Base-by-base conservation (phyloP, 2,888 invertebrate genomes). In the Seira sanloemensis region DNA sequence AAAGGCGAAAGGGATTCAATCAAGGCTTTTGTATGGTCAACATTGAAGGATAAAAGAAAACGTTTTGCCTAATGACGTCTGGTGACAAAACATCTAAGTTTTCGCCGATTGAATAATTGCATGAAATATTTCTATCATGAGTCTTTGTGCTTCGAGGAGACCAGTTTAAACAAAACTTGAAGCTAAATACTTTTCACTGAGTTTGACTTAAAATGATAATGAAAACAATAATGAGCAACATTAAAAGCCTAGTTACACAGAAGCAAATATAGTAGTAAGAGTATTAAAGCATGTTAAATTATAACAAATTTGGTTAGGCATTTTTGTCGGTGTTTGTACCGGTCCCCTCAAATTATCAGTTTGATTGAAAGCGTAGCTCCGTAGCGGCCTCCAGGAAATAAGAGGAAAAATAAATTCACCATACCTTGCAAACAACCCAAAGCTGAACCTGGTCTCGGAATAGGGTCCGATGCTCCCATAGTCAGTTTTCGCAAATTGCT, bases 401-500 rank as follows among this genome's bases (percentile, higher is more conserved):
- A 21, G 54, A 12, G 23, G 27, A 73, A 46, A 66, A 82, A 62
- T 9, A 5, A 37, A 9, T 0, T 24, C 16, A n/a, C 26, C 78
- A 87, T 89, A 91, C 91, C 91, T 90, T 91, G 91, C 54, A 91
- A 88, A 27, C 91, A 90, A 71, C 91, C 92, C 16, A 91, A 90
- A 12, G 92, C 92, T 66, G 92, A 92, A 18, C 91, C 92, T 65
- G 92, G 92, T 37, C 92, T 90, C 62, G 91, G 91, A n/a, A 91
- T 90, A 7, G 91, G 90, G 58, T 91, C 91, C 9, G 88, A 85
- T 19, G 82, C 85, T 71, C 88, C 88, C 87, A 91, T 90, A 72
- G 91, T 90, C 23, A 91, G 90, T 88, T 91, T 91, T 37, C 91
- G 90, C 12, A 92, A 90, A 88, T 92, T 92, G 25, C 91, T 92